Evolutionary conservation across 2,113 vertebrate genomes (phyloP), one percentile per base, ranked within the genome.

Genomic region (Ahaetulla prasina): DNA sequence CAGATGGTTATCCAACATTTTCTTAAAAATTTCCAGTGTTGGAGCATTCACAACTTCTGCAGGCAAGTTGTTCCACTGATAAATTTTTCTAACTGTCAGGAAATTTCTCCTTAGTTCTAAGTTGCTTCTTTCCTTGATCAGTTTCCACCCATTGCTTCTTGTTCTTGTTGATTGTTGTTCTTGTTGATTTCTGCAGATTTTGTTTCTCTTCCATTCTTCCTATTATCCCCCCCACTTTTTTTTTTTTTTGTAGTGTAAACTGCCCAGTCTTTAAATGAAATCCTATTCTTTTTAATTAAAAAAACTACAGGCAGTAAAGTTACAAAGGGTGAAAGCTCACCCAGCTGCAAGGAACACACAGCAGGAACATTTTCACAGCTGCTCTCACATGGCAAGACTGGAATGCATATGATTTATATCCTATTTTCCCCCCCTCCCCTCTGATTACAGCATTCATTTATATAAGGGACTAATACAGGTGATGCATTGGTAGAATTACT

Each of bases 401-500:
- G n/a, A 39, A 80, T 1, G 2, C 35, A 22, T 80, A 80, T 20
- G 7, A 39, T 39, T 80, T 80, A 80, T 39, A 80, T 80, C 7
- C 7, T 39, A n/a, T 35, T 80, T 22, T 0, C n/a, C 12, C 12
- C 0, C 20, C 0, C n/a, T 16, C 11, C 0, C 7, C 2, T 0
- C 14, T 18, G 68, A 74, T 74, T 39, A 39, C 39, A n/a, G 6
- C 6, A 74, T 39, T 16, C 6, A 74, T 74, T 74, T 74, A 74
- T 20, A 74, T 35, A 74, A 74, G n/a, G n/a, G 5, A 39, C n/a
- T 35, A 35, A 39, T 20, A 18, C n/a, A 20, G 68, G n/a, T 6
- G 30, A 7, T 63, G 60, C 11, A 5, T n/a, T 63, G n/a, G 14
- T 35, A 18, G n/a, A 35, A 16, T 16, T 6, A 35, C 2, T 68